Evolutionary conservation across 1,140 invertebrate species (phyloP).

Genomic region (Melitaea cinxia): DNA sequence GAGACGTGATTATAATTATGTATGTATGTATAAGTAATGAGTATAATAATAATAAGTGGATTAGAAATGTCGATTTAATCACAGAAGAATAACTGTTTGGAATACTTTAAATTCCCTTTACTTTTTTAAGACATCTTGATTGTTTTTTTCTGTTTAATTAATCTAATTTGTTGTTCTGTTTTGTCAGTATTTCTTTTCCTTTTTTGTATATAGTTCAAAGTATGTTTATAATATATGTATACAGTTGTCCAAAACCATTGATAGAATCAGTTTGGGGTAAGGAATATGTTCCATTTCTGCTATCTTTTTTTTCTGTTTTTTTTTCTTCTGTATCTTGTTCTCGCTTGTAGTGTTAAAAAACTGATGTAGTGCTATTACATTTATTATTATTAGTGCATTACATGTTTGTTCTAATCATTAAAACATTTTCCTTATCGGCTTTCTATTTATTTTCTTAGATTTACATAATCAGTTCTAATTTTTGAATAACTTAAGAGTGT

Average conservation of each 20-base stretch:
- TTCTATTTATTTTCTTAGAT: slow-evolving; percentile 29
- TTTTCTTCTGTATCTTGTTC: not conserved
- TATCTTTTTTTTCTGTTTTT: not conserved
- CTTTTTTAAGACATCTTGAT: too few species aligned
- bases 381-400: too few species aligned
- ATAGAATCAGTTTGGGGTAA: slow-evolving; percentile 4
- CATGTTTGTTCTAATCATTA: slow-evolving; percentile 13
- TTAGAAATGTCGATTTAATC: too few species aligned
- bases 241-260: slow-evolving; percentile 1
- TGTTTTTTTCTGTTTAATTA: too few species aligned
- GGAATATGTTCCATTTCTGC: slow-evolving; percentile 4
- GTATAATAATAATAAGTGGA: too few species aligned
- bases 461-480: not conserved
- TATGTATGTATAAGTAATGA: too few species aligned
- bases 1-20: too few species aligned
- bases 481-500: too few species aligned
- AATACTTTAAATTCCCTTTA: too few species aligned
- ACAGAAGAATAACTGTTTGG: too few species aligned
- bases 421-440: slow-evolving; percentile 37
- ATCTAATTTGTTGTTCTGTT: too few species aligned
- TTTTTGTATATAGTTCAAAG: not conserved
- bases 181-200: too few species aligned
- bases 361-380: not conserved
- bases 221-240: not conserved
- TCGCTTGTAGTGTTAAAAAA: not conserved